These are phyloP conservation scores for Brachyistius frenatus DNA, from an alignment of 2,113 vertebrate genomes.

Conservation along the genomic window DNA sequence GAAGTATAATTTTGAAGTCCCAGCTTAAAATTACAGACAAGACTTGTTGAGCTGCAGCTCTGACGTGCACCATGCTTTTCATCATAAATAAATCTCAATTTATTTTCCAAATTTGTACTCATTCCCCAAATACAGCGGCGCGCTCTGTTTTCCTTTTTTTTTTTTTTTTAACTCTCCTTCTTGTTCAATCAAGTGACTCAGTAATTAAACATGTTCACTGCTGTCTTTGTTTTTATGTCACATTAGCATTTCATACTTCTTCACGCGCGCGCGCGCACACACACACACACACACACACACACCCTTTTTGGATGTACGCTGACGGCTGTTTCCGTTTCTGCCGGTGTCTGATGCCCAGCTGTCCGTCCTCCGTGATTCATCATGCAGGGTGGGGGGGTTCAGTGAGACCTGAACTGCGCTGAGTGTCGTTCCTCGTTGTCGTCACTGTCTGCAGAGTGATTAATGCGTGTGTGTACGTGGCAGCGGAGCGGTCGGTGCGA, in stretches of 20 bases:
- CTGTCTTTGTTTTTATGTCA: slow-evolving; percentile 27
- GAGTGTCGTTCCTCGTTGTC: slow-evolving; percentile 27
- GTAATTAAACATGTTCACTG: slow-evolving; percentile 3
- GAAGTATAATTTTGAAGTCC: too few species aligned
- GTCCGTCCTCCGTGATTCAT: slow-evolving; percentile 56
- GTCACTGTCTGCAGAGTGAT: slow-evolving; percentile 38
- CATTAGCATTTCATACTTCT: slow-evolving; percentile 16
- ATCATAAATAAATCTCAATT: too few species aligned
- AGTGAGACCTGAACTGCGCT: slow-evolving; percentile 8
- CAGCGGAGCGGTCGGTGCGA: not conserved
- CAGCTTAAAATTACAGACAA: too few species aligned
- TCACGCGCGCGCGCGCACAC: not conserved
- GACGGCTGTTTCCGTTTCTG: slow-evolving; percentile 60
- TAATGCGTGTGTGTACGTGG: slow-evolving; percentile 16
- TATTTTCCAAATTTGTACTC: too few species aligned
- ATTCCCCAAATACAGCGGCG: not conserved
- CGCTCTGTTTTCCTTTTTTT: not conserved
- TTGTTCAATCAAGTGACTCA: slow-evolving; percentile 16
- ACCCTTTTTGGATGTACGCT: slow-evolving; percentile 32
- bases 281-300: slow-evolving; percentile 3
- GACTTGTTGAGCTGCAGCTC: too few species aligned
- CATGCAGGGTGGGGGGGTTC: slow-evolving; percentile 3
- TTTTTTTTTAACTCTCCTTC: not conserved
- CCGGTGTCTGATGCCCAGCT: slow-evolving; percentile 48
- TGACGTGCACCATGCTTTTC: too few species aligned